Evolutionary conservation across 2,888 invertebrate species (phyloP).

Genomic region (Gymnoscelis rufifasciata): DNA sequence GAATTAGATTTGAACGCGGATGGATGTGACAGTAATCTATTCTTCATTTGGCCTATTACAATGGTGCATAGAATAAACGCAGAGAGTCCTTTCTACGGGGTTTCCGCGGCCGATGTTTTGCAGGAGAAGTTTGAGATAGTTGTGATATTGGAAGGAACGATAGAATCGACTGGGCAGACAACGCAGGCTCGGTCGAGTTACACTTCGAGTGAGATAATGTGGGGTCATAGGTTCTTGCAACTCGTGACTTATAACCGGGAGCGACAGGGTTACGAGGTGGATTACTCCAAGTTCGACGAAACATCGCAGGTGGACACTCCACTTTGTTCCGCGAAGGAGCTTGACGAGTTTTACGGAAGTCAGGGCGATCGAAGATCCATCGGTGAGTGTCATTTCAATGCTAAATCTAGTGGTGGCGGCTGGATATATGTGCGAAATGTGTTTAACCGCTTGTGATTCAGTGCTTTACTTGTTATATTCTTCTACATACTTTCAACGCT

Average conservation of each 20-base stretch:
- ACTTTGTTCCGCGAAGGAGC: conserved; percentile 83
- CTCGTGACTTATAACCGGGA: conserved; percentile 87
- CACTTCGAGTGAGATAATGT: conserved; percentile 86
- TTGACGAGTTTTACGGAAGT: conserved; percentile 81
- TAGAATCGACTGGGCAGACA: conserved; percentile 88
- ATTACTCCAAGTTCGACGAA: conserved; percentile 90
- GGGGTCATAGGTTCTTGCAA: conserved; percentile 88
- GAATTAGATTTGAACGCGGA: conserved; percentile 85
- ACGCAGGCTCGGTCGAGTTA: conserved; percentile 88
- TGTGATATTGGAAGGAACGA: conserved; percentile 89
- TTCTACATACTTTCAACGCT: conserved; percentile 21
- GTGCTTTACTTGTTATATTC: conserved; percentile 33
- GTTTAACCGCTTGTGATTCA: conserved; percentile 36
- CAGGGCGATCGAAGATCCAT: conserved; percentile 77
- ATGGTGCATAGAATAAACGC: conserved; percentile 92
- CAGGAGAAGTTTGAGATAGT: conserved; percentile 90
- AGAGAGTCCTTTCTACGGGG: conserved; percentile 89
- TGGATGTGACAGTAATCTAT: conserved; percentile 89
- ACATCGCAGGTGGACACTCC: conserved; percentile 89
- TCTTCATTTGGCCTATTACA: conserved; percentile 96
- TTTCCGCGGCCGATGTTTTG: conserved; percentile 89
- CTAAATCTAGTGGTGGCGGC: conserved; percentile 46
- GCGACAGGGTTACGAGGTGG: conserved; percentile 86
- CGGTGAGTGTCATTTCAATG: conserved; percentile 66
- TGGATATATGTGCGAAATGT: conserved; percentile 46